phyloP scores from a whole-genome alignment of 2,888 invertebrate species.

The Apodemia mormo region DNA sequence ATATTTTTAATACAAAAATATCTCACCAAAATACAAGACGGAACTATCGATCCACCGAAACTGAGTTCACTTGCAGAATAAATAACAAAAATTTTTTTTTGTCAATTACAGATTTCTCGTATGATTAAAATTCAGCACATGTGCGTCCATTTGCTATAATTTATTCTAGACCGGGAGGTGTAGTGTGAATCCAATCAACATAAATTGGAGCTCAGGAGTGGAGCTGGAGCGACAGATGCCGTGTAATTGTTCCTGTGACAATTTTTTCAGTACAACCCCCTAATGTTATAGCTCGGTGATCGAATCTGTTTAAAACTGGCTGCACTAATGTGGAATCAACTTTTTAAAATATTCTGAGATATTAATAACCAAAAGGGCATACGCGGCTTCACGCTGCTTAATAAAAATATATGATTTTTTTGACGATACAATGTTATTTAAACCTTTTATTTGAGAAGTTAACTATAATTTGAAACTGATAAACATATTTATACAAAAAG shows the following conservation, averaged over 20 bases:
- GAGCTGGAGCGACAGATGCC: constrained; percentile 68
- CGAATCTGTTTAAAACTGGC: constrained; percentile 73
- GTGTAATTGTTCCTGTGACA: constrained; percentile 77
- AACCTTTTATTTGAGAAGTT: no score
- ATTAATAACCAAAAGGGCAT: no score
- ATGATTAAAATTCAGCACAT: constrained; percentile 39
- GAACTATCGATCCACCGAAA: no score
- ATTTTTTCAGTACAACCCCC: constrained; percentile 67
- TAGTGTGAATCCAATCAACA: constrained; percentile 74
- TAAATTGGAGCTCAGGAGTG: constrained; percentile 54
- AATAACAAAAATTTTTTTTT: not conserved
- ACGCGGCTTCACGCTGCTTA: no score
- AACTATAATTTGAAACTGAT: no score
- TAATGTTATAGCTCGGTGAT: constrained; percentile 64
- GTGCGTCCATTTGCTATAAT: constrained; percentile 44
- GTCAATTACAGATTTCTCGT: not conserved
- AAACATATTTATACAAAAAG: no score
- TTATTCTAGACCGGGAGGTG: constrained; percentile 44
- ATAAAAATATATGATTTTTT: no score
- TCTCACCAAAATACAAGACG: no score
- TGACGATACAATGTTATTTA: no score
- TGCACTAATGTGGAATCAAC: constrained; percentile 43
- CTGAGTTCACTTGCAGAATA: no score
- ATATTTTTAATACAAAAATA: no score
- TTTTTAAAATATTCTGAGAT: not conserved